Evolutionary conservation across 2,888 invertebrate species (phyloP).

Genomic region (Nephrotoma appendiculata): DNA sequence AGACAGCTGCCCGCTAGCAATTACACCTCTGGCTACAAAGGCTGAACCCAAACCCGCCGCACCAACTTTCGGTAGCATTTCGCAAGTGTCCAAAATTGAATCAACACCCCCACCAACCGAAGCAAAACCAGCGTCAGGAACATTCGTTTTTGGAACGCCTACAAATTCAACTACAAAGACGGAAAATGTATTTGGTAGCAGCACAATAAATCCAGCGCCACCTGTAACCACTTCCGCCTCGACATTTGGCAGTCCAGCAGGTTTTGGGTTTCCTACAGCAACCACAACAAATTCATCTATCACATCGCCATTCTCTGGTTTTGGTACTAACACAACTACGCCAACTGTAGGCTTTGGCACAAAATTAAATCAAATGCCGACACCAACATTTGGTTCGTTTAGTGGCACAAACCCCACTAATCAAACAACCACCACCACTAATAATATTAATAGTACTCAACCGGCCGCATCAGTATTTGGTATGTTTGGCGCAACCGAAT

Average conservation of each 20-base stretch:
- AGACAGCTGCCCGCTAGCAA: neutral
- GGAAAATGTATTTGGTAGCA: neutral
- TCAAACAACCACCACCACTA: neutral
- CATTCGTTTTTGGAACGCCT: slow-evolving; percentile 1
- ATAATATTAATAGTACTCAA: neutral
- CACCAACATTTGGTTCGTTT: neutral
- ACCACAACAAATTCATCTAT: neutral
- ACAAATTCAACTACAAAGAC: neutral
- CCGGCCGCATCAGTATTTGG: neutral
- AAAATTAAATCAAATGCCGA: neutral
- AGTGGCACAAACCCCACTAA: neutral
- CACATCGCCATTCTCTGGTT: neutral
- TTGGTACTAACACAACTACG: neutral
- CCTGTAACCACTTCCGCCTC: neutral
- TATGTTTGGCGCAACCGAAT: neutral
- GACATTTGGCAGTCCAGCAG: neutral
- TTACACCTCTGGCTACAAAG: neutral
- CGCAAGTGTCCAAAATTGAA: neutral
- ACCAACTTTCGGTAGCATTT: neutral
- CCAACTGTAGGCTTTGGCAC: neutral
- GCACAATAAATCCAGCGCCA: neutral
- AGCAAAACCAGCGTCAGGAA: neutral
- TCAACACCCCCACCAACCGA: neutral
- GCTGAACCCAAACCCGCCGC: neutral
- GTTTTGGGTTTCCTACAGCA: neutral